Evolutionary conservation across 2,797 vertebrate species (phyloP).

Genomic region (Capromys pilorides): DNA sequence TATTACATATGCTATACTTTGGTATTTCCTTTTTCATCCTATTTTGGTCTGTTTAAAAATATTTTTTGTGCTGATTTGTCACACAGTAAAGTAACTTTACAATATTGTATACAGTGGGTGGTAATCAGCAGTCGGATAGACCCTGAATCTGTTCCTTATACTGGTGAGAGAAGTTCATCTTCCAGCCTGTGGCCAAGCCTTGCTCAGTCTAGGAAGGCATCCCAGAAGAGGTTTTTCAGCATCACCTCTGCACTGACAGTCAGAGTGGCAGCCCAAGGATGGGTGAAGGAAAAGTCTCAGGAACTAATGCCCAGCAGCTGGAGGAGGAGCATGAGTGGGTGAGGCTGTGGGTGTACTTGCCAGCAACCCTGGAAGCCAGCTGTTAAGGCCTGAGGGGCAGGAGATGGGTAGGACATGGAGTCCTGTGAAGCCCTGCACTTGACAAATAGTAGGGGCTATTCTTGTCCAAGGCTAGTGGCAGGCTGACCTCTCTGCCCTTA

Average conservation of each 20-base stretch:
- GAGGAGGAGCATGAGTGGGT: not conserved
- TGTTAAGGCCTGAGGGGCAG: not conserved
- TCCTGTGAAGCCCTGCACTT: not conserved
- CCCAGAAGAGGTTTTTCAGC: not conserved
- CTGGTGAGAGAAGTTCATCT: not conserved
- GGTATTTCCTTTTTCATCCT: slow-evolving; percentile 17
- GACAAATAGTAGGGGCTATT: not conserved
- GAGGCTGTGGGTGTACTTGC: not conserved
- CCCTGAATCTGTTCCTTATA: not conserved
- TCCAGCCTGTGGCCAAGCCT: not conserved
- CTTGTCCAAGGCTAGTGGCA: slow-evolving; percentile 51
- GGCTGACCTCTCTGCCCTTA: not conserved
- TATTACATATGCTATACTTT: not conserved
- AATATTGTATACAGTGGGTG: not conserved
- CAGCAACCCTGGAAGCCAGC: not conserved
- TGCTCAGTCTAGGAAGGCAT: slow-evolving; percentile 2
- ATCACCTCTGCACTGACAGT: not conserved
- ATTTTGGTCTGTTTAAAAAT: not conserved
- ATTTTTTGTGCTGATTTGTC: slow-evolving; percentile 36
- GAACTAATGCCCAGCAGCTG: not conserved
- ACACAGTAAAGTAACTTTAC: not conserved
- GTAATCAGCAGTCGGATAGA: not conserved
- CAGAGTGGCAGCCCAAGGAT: not conserved
- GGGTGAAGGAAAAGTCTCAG: not conserved
- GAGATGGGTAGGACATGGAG: not conserved